Conservation (phyloP, 2,113 vertebrate genomes). For the Eulacestoma nigropectus region DNA sequence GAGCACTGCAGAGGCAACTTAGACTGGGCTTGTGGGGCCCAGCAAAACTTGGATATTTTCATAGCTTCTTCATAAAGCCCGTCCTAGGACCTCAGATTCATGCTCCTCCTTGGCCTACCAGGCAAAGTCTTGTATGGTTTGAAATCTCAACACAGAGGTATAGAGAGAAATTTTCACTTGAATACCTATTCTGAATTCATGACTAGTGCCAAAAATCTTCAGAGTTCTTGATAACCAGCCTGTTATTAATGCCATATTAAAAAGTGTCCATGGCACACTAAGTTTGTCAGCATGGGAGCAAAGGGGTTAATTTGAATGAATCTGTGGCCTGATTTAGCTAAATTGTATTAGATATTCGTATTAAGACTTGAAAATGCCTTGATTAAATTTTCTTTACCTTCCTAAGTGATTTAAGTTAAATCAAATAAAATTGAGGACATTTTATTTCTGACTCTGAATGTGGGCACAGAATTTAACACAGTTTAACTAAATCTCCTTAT, state of each 20-base stretch:
- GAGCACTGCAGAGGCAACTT: neutral
- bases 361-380: neutral
- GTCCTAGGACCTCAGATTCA: neutral
- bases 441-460: neutral
- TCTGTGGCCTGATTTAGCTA: neutral
- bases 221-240: neutral
- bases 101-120: neutral
- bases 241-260: neutral
- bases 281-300: neutral
- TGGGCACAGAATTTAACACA: neutral
- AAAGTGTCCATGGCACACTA: neutral
- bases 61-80: neutral
- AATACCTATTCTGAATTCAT: neutral
- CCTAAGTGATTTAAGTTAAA: neutral
- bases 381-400: neutral
- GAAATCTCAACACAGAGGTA: neutral
- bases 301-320: neutral
- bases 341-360: neutral
- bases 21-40: neutral
- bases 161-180: neutral
- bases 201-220: neutral
- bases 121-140: accelerated
- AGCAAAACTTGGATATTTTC: neutral
- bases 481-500: neutral
- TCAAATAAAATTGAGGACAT: constrained; percentile 1